Base-by-base conservation (phyloP, 2,797 vertebrate genomes). In the Neoniphon sammara region DNA sequence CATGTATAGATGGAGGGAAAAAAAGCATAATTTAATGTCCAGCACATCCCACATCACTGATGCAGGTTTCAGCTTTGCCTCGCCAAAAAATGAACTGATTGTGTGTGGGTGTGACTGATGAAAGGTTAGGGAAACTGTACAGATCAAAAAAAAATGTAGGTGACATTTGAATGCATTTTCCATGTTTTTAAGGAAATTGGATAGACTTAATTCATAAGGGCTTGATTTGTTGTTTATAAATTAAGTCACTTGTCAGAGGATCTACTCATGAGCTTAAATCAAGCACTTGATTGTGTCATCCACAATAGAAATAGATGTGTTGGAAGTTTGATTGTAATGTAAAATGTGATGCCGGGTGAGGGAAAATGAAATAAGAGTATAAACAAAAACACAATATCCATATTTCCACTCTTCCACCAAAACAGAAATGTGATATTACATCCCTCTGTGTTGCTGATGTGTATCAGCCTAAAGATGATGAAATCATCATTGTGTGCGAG, bases 401-500 rank as follows among this genome's bases (percentile, higher is more conserved):
- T 87, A 85, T 91, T 87, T 86, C 82, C 83, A 73, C 83, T 78
- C 73, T 85, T 83, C 73, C 80, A 87, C 66, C 72, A 74, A 86
- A 87, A 87, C 83, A 88, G 85, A 88, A 91, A 86, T 80, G 74
- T 80, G 83, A 90, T 87, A 87, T 91, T 88, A 89, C 79, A 77
- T 77, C 76, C 77, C 80, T 86, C 80, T 80, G 80, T 72, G 84
- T 76, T 80, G 77, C 85, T 88, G 87, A 89, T 86, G 85, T 77
- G 78, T 86, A 89, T 91, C 87, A 90, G 86, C 90, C 91, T 91
- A 93, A 93, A 93, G 81, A 93, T 93, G 92, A 93, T 93, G 90
- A 90, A 93, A 91, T 91, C 88, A 90, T 92, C 88, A 90, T 77
- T 59, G 56, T 55, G 47, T 20, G 42, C 36, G 27, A 57, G 55